Evolutionary conservation across 2,113 vertebrate species (phyloP).

Genomic region (Dolichotis patagonum): DNA sequence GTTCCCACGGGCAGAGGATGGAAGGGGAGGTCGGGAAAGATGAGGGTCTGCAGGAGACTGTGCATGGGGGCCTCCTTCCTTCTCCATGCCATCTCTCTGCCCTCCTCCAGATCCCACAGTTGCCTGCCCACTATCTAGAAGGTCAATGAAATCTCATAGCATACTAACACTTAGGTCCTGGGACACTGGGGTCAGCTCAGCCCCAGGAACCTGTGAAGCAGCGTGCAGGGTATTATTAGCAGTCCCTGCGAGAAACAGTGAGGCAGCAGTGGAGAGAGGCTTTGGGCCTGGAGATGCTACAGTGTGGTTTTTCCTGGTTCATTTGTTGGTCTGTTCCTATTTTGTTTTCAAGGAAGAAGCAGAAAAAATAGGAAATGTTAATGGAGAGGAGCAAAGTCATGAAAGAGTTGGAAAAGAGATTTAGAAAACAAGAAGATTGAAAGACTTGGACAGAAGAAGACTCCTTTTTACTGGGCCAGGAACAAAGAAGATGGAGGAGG

Average conservation of each 20-base stretch:
- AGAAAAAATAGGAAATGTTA: neutral
- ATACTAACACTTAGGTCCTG: too few relatives aligned
- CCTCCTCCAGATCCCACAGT: too few relatives aligned
- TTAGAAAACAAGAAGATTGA: neutral
- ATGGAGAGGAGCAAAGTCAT: neutral
- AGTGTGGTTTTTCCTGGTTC: neutral
- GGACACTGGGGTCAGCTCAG: too few relatives aligned
- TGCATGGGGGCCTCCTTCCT: too few relatives aligned
- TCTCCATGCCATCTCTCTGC: too few relatives aligned
- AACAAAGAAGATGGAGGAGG: neutral
- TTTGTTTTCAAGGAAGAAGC: slow-evolving; percentile 29
- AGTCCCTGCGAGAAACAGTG: too few relatives aligned
- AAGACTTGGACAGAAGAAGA: neutral
- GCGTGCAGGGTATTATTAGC: too few relatives aligned
- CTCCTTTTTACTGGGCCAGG: neutral
- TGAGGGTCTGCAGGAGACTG: too few relatives aligned
- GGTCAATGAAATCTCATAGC: too few relatives aligned
- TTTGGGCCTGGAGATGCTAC: neutral
- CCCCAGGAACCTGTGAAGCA: too few relatives aligned
- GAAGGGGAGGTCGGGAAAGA: neutral
- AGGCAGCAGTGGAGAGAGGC: too few relatives aligned
- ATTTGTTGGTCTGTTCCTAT: neutral
- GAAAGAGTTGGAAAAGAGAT: neutral
- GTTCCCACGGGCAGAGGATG: neutral
- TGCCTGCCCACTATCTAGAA: too few relatives aligned